Evolutionary conservation across 2,888 invertebrate genomes (phyloP), one percentile per base, ranked within the genome.

Genomic region (Schrankia costaestrigalis): DNA sequence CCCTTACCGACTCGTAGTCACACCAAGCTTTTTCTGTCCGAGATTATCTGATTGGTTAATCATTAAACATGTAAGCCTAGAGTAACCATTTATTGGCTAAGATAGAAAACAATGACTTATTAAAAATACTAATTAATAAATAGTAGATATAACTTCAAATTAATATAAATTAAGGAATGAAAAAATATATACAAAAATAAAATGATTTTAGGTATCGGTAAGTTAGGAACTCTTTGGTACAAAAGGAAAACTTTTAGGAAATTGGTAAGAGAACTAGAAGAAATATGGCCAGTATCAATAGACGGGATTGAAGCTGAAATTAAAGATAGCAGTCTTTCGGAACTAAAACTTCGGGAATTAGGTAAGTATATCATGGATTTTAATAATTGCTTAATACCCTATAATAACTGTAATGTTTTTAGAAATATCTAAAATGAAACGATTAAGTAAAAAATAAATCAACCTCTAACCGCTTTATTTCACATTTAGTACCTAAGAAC

Each of bases 181-280:
- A 32, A 10, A 3, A 13, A 11, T 3, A 21, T 11, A 10, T 24
- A 13, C 12, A n/a, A 15, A 11, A 8, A 9, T 14, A 13, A 26
- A 43, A 38, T 17, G 32, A 25, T 56, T 62, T 8, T 37, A 83
- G 84, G 81, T 63, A 56, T 72, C 22, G 70, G 71, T 4, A 83
- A 83, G 55, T 42, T 77, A 22, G 29, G 78, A 27, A 78, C 76
- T 8, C 63, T 83, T 35, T 78, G 80, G 78, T 72, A 68, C 43
- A 77, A 80, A 49, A 57, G 66, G 31, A 46, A 66, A 19, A 70
- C 68, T 25, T 83, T 83, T 39, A 62, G 71, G 23, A 63, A 66
- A 31, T 64, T 83, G n/a, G 51, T 83, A n/a, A 56, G 41, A 1
- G 75, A 82, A 23, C 51, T 83, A 19, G 69, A 66, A 2, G 70